phyloP scores from a whole-genome alignment of 92 coral and sea anemone genomes.

The Epizoanthus scotinus region DNA sequence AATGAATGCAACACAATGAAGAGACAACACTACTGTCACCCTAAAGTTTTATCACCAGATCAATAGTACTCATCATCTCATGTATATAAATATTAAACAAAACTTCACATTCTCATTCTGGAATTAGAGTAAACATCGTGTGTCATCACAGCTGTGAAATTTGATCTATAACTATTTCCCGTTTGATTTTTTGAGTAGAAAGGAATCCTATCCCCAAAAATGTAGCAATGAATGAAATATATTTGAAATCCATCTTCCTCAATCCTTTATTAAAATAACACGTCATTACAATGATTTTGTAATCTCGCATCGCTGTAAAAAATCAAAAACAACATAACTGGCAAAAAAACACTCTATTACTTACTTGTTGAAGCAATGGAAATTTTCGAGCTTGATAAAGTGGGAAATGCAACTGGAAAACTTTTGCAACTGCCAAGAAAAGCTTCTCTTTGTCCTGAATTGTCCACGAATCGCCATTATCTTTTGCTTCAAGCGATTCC shows the following conservation, averaged over 20 bases:
- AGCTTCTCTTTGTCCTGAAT: conserved; percentile 76
- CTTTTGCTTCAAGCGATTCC: conserved; percentile 44
- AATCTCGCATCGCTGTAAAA: not conserved
- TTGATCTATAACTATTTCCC: too few relatives aligned
- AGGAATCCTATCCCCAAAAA: too few relatives aligned
- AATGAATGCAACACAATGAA: too few relatives aligned
- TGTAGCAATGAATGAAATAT: too few relatives aligned
- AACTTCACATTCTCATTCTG: not conserved
- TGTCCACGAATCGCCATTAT: conserved; percentile 62
- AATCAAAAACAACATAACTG: not conserved
- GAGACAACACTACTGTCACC: too few relatives aligned
- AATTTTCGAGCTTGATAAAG: conserved; percentile 92
- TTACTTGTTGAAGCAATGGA: conserved; percentile 79
- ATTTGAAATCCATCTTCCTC: too few relatives aligned
- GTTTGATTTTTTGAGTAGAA: too few relatives aligned
- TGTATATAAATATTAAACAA: too few relatives aligned
- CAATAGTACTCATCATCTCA: too few relatives aligned
- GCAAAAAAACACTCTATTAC: conserved; percentile 7
- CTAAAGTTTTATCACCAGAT: too few relatives aligned
- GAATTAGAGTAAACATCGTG: not conserved
- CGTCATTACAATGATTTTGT: not conserved
- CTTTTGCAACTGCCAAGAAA: conserved; percentile 82
- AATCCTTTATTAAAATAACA: too few relatives aligned
- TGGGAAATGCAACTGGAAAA: conserved; percentile 95
- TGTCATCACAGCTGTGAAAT: too few relatives aligned